These are phyloP conservation scores for Cyaniris semiargus DNA, from an alignment of 2,888 invertebrate genomes.

Conservation along the genomic window DNA sequence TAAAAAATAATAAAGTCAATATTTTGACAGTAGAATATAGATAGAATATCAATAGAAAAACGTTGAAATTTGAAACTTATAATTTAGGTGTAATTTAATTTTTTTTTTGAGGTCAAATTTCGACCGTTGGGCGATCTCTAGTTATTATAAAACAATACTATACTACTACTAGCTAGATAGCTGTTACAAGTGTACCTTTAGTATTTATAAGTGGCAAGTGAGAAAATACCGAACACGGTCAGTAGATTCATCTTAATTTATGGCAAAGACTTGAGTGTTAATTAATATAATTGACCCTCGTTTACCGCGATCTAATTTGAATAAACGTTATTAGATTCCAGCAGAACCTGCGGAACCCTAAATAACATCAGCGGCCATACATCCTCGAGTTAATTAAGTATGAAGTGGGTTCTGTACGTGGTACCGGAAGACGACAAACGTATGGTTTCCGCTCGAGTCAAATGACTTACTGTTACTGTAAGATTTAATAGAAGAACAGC, in stretches of 20 bases:
- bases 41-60: no score
- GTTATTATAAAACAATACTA: no score
- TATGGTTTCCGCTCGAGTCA: conserved; percentile 22
- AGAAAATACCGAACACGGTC: neutral
- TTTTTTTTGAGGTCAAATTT: no score
- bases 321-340: neutral
- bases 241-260: neutral
- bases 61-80: no score
- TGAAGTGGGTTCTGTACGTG: conserved; percentile 12
- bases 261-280: neutral
- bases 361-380: conserved; percentile 7
- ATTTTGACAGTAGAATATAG: no score
- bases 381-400: conserved; percentile 14
- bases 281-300: neutral
- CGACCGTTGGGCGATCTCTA: no score
- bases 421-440: conserved; percentile 25
- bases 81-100: no score
- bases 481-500: neutral
- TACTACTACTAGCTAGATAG: no score
- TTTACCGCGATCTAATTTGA: neutral
- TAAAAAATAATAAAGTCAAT: no score
- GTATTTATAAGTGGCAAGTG: neutral
- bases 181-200: no score
- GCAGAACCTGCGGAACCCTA: conserved; percentile 22
- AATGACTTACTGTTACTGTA: neutral